These are phyloP conservation scores for Euwallacea similis DNA, from an alignment of 1,140 invertebrate genomes.

Conservation along the genomic window DNA sequence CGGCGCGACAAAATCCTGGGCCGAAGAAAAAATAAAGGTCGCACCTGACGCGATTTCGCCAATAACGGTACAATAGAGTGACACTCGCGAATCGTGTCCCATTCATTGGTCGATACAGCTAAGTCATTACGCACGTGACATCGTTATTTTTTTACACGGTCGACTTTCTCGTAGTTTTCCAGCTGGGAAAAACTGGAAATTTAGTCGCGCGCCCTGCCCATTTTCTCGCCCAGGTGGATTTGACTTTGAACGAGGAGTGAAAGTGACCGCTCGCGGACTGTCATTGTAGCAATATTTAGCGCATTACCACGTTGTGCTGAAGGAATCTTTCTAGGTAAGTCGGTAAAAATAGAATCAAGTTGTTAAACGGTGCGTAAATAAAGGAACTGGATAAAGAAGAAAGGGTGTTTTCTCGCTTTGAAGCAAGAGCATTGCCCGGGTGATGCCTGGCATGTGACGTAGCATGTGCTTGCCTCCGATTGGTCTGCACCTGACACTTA, in stretches of 20 bases:
- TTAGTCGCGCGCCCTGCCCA: conserved; percentile 15
- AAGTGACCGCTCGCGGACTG: conserved; percentile 21
- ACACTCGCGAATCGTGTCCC: background rate
- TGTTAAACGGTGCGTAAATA: no score
- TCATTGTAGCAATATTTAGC: background rate
- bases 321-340: no score
- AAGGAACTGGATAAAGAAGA: background rate
- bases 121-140: conserved; percentile 34
- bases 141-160: background rate
- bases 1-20: background rate
- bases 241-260: conserved; percentile 25
- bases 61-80: conserved; percentile 6
- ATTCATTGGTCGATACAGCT: conserved; percentile 41
- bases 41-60: conserved; percentile 7
- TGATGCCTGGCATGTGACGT: conserved; percentile 43
- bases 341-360: background rate
- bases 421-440: conserved; percentile 41
- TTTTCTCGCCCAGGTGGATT: conserved; percentile 5
- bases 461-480: conserved; percentile 43
- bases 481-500: conserved; percentile 32
- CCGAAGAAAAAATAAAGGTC: conserved; percentile 10
- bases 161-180: background rate
- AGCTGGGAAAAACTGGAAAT: background rate
- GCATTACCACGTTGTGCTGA: background rate
- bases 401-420: conserved; percentile 25